Conservation (phyloP, 53 echinoderm and acorn worm species). For the Arbacia lixula region DNA sequence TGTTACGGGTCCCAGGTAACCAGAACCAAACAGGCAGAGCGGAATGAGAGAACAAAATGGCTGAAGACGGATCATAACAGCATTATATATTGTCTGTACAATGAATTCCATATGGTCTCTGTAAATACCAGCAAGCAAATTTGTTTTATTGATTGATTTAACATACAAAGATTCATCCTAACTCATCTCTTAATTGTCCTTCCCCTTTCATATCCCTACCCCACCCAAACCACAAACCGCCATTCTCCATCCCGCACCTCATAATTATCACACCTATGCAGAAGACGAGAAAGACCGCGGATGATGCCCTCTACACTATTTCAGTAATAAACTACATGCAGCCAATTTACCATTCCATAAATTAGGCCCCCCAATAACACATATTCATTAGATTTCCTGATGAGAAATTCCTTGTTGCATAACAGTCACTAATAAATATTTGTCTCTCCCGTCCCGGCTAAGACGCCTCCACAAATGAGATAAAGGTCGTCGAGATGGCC, state of each 20-base stretch:
- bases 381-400: constrained; percentile 57
- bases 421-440: constrained; percentile 50
- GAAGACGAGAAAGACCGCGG: neutral
- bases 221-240: no score
- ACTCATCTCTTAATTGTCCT: no score
- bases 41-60: no score
- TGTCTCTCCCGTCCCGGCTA: neutral
- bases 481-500: neutral
- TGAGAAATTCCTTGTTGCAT: constrained; percentile 50
- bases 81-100: no score
- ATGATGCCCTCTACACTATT: constrained; percentile 4
- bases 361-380: constrained; percentile 53
- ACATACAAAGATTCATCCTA: no score
- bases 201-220: no score
- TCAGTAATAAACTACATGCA: constrained; percentile 44
- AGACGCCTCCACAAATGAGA: constrained; percentile 21
- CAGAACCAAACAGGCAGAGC: no score
- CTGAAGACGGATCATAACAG: no score
- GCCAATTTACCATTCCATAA: constrained; percentile 59
- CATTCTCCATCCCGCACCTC: neutral
- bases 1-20: no score
- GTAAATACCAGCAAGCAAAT: no score
- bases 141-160: no score
- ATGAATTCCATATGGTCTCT: no score
- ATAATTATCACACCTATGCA: neutral